These are phyloP conservation scores for Phaethon lepturus DNA, from an alignment of 2,113 vertebrate genomes.

Conservation along the genomic window DNA sequence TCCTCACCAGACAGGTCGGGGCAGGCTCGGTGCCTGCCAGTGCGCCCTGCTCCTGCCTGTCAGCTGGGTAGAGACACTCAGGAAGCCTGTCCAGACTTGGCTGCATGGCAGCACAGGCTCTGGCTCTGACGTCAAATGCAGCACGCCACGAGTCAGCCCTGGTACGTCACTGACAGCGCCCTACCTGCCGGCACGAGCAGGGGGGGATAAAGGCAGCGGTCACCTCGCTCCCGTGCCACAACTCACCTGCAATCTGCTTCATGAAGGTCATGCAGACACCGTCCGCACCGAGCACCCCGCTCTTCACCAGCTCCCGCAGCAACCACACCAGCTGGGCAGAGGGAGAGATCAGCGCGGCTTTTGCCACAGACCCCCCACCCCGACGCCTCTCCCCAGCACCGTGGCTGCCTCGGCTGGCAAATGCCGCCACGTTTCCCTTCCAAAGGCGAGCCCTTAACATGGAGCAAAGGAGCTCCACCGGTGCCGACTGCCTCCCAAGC, in stretches of 20 bases:
- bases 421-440: fast-evolving
- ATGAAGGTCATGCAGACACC: conserved; percentile 95
- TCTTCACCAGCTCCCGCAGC: conserved; percentile 93
- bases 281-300: conserved; percentile 88
- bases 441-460: neutral
- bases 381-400: fast-evolving
- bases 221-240: fast-evolving
- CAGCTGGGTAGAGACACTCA: neutral
- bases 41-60: neutral
- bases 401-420: fast-evolving
- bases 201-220: fast-evolving
- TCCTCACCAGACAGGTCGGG: neutral
- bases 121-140: neutral
- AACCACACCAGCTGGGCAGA: conserved; percentile 89
- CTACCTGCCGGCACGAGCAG: neutral
- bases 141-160: neutral
- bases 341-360: neutral
- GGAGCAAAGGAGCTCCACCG: neutral
- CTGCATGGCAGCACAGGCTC: neutral
- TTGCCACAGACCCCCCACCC: too few relatives aligned
- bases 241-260: conserved; percentile 94
- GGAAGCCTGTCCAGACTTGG: neutral
- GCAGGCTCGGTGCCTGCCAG: neutral
- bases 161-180: fast-evolving
- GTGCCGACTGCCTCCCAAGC: fast-evolving